Conservation (phyloP, 1,140 invertebrate species). For the Bombyx mandarina region DNA sequence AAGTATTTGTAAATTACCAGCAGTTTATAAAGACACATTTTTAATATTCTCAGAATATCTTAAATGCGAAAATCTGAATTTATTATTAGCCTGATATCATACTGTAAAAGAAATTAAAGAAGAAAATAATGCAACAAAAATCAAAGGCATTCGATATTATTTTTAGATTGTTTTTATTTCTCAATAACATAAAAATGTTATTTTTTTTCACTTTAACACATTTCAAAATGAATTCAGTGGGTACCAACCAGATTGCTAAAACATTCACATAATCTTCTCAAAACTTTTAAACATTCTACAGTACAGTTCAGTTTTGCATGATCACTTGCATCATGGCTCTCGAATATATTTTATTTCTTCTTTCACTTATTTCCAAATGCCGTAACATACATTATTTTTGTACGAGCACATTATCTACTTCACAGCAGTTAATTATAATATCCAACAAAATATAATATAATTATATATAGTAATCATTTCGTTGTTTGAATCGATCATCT, state of each 20-base stretch:
- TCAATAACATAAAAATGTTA: constrained; percentile 74
- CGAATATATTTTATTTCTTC: constrained; percentile 42
- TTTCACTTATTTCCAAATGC: constrained; percentile 70
- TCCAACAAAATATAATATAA: constrained; percentile 50
- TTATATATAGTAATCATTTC: constrained; percentile 51
- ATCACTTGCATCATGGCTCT: constrained; percentile 42
- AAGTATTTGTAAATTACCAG: too few species aligned
- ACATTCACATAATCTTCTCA: constrained; percentile 51
- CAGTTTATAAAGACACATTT: too few species aligned
- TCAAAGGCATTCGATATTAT: constrained; percentile 35
- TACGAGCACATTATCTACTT: constrained; percentile 57
- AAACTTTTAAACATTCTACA: constrained; percentile 46
- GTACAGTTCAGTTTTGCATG: constrained; percentile 56
- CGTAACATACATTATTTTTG: constrained; percentile 37
- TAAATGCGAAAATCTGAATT: too few species aligned
- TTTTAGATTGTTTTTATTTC: constrained; percentile 72
- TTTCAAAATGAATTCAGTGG: constrained; percentile 62
- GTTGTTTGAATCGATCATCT: constrained; percentile 51
- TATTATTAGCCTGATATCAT: constrained; percentile 23
- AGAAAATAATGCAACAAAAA: constrained; percentile 11
- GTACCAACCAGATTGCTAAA: constrained; percentile 57
- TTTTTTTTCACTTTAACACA: constrained; percentile 67
- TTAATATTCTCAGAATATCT: too few species aligned
- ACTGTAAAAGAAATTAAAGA: constrained; percentile 69
- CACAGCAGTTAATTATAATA: constrained; percentile 62